A percentile compares a stretch with the other conserved stretches of the same genome.
phyloP scores from a whole-genome alignment of 2,888 invertebrate species.

The Camptogramma bilineatum region DNA sequence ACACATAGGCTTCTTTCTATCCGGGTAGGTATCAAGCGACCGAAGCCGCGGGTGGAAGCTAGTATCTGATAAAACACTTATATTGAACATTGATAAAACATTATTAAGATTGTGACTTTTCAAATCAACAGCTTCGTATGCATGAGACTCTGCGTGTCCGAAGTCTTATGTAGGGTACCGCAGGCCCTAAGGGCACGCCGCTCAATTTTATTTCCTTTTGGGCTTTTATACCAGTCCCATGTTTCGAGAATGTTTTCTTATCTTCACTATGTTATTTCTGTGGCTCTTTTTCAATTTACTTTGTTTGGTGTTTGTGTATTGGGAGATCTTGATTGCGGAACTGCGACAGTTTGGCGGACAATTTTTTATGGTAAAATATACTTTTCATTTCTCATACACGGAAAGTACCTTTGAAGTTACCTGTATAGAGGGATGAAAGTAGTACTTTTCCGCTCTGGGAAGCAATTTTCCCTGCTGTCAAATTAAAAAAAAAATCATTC shows the following conservation, averaged over 20 bases:
- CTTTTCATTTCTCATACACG: too few species aligned
- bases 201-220: conserved; percentile 56
- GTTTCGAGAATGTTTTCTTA: conserved; percentile 49
- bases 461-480: too few species aligned
- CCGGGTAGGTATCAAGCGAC: too few species aligned
- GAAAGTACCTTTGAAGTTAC: too few species aligned
- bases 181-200: conserved; percentile 45
- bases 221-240: conserved; percentile 47
- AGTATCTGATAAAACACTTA: too few species aligned
- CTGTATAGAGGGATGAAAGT: too few species aligned
- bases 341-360: not conserved
- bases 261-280: conserved; percentile 49
- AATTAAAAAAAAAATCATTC: too few species aligned
- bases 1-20: too few species aligned
- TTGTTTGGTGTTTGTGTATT: conserved; percentile 26
- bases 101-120: too few species aligned
- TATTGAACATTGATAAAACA: too few species aligned
- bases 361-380: not conserved
- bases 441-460: too few species aligned
- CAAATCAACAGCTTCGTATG: not conserved
- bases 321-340: conserved; percentile 31
- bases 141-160: not conserved
- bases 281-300: conserved; percentile 51
- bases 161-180: conserved; percentile 7
- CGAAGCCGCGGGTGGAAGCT: too few species aligned